Evolutionary conservation across 2,888 invertebrate species (phyloP).

Genomic region (Melanargia galathea): DNA sequence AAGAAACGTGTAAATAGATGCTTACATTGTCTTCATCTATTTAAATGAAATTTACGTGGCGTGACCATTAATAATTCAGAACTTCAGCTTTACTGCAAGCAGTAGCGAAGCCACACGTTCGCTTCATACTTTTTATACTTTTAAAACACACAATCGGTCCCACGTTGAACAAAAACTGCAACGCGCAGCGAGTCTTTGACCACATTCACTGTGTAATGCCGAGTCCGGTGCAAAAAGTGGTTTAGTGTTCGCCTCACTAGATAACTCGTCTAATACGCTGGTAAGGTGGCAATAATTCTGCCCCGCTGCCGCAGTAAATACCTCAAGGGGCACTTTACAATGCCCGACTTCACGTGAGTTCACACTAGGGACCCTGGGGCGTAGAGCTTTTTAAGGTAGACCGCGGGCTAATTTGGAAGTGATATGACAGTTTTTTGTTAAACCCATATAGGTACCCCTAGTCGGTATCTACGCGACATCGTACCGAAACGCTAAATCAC

Average conservation of each 20-base stretch:
- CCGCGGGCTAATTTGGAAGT: no score
- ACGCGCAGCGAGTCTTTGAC: constrained; percentile 42
- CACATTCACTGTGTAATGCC: constrained; percentile 45
- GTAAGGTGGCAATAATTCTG: constrained; percentile 39
- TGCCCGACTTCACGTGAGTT: constrained; percentile 14
- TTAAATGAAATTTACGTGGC: not conserved
- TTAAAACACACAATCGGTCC: constrained; percentile 29
- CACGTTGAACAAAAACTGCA: constrained; percentile 39
- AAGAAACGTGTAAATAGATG: not conserved
- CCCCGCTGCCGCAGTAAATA: constrained; percentile 31
- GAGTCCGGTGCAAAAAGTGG: constrained; percentile 52
- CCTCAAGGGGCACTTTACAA: constrained; percentile 24
- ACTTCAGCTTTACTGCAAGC: not conserved
- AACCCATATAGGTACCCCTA: no score
- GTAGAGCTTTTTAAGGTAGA: no score
- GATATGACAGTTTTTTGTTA: no score
- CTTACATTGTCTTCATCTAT: not conserved
- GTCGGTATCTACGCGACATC: no score
- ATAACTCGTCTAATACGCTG: constrained; percentile 43
- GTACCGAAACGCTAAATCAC: no score
- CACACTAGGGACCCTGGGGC: not conserved
- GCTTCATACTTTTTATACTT: constrained; percentile 17
- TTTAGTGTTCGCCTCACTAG: constrained; percentile 42
- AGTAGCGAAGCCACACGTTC: not conserved
- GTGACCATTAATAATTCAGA: constrained; percentile 7